Base-by-base conservation (phyloP, 2,888 invertebrate genomes). In the Peribatodes rhomboidaria region DNA sequence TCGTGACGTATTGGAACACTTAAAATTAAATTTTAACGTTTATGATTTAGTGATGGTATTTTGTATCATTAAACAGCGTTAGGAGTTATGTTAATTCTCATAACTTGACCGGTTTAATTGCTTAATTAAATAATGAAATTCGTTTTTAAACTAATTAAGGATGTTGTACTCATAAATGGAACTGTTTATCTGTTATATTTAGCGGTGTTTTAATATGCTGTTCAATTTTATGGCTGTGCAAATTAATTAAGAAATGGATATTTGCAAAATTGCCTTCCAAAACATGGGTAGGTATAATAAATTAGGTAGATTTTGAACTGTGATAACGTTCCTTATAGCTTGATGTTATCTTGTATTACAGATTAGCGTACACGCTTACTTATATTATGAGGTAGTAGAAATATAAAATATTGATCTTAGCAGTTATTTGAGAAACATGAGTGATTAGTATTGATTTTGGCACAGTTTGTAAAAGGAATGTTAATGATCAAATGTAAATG, bases 101-200 rank as follows among this genome's bases (percentile, higher is more conserved):
- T 54, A 39, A 39, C 22, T 22, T 31, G 49, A 70, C 70, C 65
- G 67, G 71, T 71, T 61, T 69, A 61, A 72, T 72, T 56, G 65
- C 68, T 70, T 68, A 69, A 74, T 75, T 71, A 67, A 66, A 66
- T 65, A 64, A 71, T 66, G 66, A 66, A 63, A 66, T 56, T 37
- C 31, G 59, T 60, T 60, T 60, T 37, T 46, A 41, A 61, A 53
- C 56, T 65, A 83, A 85, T 86, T 85, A 83, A 83, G 84, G 86
- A 84, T 50, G 65, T 65, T 44, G 27, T 52, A 52, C 49, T 63
- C 53, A 20, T 54, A 63, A 63, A 58, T 47, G 54, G 35, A 22
- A 42, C 39, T 54, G 52, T 62, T 47, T 54, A 41, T 55, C 55
- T 55, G 47, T 14, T 7, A 58, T 53, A 46, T 63, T 58, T 63